Conservation (phyloP, 2,888 invertebrate species). For the Gymnocheta viridis region DNA sequence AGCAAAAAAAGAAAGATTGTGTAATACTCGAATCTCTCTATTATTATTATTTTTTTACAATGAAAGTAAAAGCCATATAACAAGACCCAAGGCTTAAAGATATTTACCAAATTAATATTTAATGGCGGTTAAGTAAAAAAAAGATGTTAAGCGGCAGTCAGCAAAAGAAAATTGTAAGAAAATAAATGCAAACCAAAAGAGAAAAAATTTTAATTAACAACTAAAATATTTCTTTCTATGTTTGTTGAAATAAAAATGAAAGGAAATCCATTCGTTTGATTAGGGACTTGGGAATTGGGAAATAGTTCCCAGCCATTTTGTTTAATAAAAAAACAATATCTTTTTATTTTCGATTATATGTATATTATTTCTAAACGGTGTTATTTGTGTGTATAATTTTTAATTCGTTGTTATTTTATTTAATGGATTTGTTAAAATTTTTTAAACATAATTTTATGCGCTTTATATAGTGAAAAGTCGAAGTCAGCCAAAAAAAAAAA, state of each 20-base stretch:
- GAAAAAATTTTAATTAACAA: constrained; percentile 34
- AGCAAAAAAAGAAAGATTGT: constrained; percentile 33
- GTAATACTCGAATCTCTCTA: constrained; percentile 49
- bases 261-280: constrained; percentile 34
- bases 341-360: constrained; percentile 15
- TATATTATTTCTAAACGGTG: not conserved
- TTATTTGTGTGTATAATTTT: not conserved
- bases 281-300: constrained; percentile 4
- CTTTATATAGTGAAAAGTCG: constrained; percentile 3
- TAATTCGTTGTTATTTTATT: constrained; percentile 22
- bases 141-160: not conserved
- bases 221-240: not conserved
- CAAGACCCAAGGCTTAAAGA: not conserved
- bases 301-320: constrained; percentile 5
- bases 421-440: constrained; percentile 29
- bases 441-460: constrained; percentile 21
- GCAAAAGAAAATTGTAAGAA: constrained; percentile 23
- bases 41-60: constrained; percentile 20
- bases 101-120: constrained; percentile 33
- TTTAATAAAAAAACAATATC: not conserved
- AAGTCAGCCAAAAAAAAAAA: not conserved
- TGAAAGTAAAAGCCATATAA: constrained; percentile 64
- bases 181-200: constrained; percentile 20
- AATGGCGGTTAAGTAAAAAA: constrained; percentile 49
- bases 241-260: constrained; percentile 39